These are phyloP conservation scores for Latrodectus elegans DNA, from an alignment of 2,888 invertebrate species.

Conservation along the genomic window DNA sequence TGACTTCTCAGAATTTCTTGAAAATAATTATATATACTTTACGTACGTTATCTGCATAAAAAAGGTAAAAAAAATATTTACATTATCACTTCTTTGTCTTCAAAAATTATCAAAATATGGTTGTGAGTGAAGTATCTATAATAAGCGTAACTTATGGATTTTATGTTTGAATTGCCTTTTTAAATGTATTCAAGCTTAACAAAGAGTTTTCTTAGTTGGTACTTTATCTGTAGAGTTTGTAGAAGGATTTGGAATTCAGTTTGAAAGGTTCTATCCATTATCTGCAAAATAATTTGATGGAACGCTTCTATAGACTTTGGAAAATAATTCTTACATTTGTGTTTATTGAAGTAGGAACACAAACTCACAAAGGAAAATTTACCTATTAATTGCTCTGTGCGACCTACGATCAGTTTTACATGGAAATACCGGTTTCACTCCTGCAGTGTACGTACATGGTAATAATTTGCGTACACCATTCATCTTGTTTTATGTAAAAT, in stretches of 20 bases:
- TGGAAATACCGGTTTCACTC: neutral
- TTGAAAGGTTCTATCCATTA: neutral
- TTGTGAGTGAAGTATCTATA: neutral
- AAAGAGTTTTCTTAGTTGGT: neutral
- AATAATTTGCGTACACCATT: neutral
- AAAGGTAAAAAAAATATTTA: neutral
- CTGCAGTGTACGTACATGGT: neutral
- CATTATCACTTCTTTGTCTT: neutral
- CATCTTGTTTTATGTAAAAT: neutral
- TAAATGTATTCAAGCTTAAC: neutral
- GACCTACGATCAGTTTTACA: neutral
- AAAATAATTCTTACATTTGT: neutral
- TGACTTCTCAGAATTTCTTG: neutral
- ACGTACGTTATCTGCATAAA: neutral
- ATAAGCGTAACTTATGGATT: neutral
- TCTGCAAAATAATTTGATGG: neutral
- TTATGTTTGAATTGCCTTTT: neutral
- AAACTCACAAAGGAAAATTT: neutral
- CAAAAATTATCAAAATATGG: neutral
- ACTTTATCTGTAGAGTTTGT: neutral
- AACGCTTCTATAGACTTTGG: neutral
- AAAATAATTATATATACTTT: neutral
- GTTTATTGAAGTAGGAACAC: neutral
- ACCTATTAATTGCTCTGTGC: neutral
- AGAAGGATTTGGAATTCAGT: neutral